phyloP scores from a whole-genome alignment of 1,140 invertebrate genomes.

The Plodia interpunctella region DNA sequence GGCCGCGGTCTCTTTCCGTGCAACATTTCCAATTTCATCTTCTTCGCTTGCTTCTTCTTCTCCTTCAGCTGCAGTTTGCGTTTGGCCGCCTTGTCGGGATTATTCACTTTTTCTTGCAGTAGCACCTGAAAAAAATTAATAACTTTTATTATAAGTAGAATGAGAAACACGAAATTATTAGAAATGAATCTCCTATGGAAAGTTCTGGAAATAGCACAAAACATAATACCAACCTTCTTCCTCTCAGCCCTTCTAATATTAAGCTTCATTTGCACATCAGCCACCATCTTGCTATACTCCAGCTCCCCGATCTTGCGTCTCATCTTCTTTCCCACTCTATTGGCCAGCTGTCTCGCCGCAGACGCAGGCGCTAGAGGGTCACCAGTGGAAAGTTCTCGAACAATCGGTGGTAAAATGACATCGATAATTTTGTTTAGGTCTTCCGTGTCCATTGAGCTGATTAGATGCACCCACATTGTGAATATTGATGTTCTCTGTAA shows the following conservation, averaged over 20 bases:
- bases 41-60: conserved; percentile 86
- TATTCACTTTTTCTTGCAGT: conserved; percentile 82
- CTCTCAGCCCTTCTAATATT: conserved; percentile 81
- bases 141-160: neutral
- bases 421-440: conserved; percentile 42
- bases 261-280: conserved; percentile 77
- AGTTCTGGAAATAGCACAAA: neutral
- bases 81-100: conserved; percentile 87
- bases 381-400: conserved; percentile 60
- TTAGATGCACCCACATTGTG: conserved; percentile 57
- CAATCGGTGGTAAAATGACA: conserved; percentile 54
- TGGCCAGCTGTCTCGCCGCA: conserved; percentile 44
- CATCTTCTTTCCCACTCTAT: conserved; percentile 53
- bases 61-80: conserved; percentile 86
- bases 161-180: no score
- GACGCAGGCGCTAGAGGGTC: conserved; percentile 40
- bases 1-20: conserved; percentile 56
- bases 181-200: no score
- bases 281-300: conserved; percentile 55
- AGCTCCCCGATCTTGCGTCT: conserved; percentile 61
- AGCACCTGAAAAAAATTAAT: conserved; percentile 35
- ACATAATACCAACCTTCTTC: conserved; percentile 70
- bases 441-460: conserved; percentile 39
- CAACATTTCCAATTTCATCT: conserved; percentile 79
- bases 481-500: conserved; percentile 59